These are phyloP conservation scores for Cotesia typhae DNA, from an alignment of 1,140 invertebrate species.

Conservation along the genomic window DNA sequence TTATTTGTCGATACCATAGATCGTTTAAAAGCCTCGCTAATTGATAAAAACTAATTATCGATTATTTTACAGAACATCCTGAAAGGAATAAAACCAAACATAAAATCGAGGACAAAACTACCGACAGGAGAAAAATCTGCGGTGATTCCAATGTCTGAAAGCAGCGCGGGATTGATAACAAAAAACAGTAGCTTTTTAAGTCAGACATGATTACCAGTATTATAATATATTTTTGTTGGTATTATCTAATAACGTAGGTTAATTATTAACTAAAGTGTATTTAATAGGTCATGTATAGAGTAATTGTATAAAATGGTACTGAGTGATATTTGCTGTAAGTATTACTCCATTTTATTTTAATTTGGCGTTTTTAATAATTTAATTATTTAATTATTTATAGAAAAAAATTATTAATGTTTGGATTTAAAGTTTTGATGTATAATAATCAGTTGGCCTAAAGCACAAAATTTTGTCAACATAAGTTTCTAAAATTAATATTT, in stretches of 20 bases:
- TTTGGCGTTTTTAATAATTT: background rate
- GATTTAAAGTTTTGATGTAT: background rate
- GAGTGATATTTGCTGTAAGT: slow-evolving; percentile 36
- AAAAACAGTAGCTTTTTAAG: slow-evolving; percentile 61
- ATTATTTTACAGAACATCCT: slow-evolving; percentile 61
- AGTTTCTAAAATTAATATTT: slow-evolving; percentile 2
- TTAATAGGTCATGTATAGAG: slow-evolving; percentile 21
- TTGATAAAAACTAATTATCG: background rate
- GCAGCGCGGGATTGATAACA: slow-evolving; percentile 60
- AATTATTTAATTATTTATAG: slow-evolving; percentile 4
- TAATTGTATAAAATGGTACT: slow-evolving; percentile 28
- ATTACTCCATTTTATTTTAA: slow-evolving; percentile 10
- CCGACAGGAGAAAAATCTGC: slow-evolving; percentile 61
- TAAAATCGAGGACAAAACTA: slow-evolving; percentile 62
- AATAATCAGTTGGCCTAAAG: slow-evolving; percentile 18
- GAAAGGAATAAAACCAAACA: slow-evolving; percentile 63
- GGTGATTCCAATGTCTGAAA: slow-evolving; percentile 65
- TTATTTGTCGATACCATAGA: too few species aligned
- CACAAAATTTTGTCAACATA: slow-evolving; percentile 10
- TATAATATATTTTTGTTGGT: slow-evolving; percentile 22
- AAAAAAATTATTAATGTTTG: slow-evolving; percentile 1
- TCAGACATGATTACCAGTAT: slow-evolving; percentile 51
- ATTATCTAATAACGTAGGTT: slow-evolving; percentile 27
- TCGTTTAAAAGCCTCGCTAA: background rate
- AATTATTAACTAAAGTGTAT: slow-evolving; percentile 13